These are phyloP conservation scores for Boloria euphrosyne DNA, from an alignment of 2,888 invertebrate genomes.

Conservation along the genomic window DNA sequence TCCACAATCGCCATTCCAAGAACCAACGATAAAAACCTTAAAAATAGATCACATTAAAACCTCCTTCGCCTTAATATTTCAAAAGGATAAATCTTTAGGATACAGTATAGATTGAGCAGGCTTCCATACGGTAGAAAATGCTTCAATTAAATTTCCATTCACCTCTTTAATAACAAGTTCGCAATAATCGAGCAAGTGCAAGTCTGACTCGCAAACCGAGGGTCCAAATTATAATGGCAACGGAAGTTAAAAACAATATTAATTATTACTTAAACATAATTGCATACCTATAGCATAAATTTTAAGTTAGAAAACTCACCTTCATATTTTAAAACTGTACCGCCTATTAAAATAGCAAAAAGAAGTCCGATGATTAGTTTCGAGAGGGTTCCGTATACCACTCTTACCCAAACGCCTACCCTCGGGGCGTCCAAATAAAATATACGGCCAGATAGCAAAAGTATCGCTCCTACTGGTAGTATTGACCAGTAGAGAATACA, in stretches of 20 bases:
- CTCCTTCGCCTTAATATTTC: too few species aligned
- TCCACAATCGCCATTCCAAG: conserved; percentile 34
- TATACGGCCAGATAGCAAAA: conserved; percentile 7
- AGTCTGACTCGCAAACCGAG: too few species aligned
- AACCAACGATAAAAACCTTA: conserved; percentile 5
- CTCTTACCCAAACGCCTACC: neutral
- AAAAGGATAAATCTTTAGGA: too few species aligned
- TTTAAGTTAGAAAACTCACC: neutral
- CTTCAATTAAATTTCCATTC: too few species aligned
- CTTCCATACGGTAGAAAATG: too few species aligned
- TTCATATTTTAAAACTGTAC: conserved; percentile 12
- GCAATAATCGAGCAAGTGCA: too few species aligned
- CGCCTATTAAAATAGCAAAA: neutral
- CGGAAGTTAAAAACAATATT: too few species aligned
- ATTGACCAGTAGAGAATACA: conserved; percentile 7
- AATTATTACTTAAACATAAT: too few species aligned
- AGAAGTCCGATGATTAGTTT: conserved; percentile 1
- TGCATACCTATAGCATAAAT: too few species aligned
- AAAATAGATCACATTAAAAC: neutral
- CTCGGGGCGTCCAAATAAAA: conserved; percentile 14
- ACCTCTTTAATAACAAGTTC: too few species aligned
- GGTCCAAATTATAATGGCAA: too few species aligned
- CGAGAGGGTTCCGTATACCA: conserved; percentile 5
- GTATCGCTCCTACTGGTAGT: neutral
- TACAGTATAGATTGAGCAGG: too few species aligned